A percentile compares a stretch with the other conserved stretches of the same genome.
Conservation (phyloP, 2,888 invertebrate species). For the Apamea monoglypha region DNA sequence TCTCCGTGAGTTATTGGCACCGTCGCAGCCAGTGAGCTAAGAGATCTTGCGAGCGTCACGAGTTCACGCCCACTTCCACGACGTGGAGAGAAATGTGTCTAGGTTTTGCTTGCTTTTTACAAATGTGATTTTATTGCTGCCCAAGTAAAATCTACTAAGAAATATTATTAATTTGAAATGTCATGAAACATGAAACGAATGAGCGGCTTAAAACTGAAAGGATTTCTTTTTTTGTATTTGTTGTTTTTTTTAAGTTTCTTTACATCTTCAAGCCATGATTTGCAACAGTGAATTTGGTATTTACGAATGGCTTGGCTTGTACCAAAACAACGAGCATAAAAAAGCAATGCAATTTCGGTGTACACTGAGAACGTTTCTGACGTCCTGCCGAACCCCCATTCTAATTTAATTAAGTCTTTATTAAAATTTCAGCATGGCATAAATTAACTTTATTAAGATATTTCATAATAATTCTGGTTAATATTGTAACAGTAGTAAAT, state of each 20-base stretch:
- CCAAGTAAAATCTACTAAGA: constrained; percentile 20
- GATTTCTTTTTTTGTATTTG: background rate
- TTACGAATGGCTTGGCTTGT: background rate
- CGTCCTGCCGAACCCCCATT: constrained; percentile 36
- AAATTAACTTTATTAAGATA: constrained; percentile 62
- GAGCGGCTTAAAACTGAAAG: background rate
- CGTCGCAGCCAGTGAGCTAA: constrained; percentile 59
- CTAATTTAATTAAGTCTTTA: constrained; percentile 63
- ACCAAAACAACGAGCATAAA: constrained; percentile 25
- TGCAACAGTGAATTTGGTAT: constrained; percentile 1
- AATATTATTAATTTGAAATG: constrained; percentile 29
- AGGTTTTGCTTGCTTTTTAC: constrained; percentile 49
- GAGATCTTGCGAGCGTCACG: constrained; percentile 59
- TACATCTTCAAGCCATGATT: background rate
- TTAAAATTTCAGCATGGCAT: constrained; percentile 62
- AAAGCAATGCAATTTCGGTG: constrained; percentile 36
- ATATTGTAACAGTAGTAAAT: constrained; percentile 56
- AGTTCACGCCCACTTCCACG: constrained; percentile 51
- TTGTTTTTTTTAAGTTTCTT: background rate
- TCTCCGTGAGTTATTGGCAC: constrained; percentile 66
- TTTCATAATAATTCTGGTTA: constrained; percentile 60
- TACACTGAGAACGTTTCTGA: constrained; percentile 35
- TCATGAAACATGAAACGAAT: constrained; percentile 8
- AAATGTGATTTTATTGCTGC: constrained; percentile 45
- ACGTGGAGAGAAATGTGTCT: constrained; percentile 50